Percentiles rank a stretch among this genome's conserved stretches.
These are phyloP conservation scores for Todiramphus saurophagus DNA, from an alignment of 2,113 vertebrate genomes.

Conservation along the genomic window DNA sequence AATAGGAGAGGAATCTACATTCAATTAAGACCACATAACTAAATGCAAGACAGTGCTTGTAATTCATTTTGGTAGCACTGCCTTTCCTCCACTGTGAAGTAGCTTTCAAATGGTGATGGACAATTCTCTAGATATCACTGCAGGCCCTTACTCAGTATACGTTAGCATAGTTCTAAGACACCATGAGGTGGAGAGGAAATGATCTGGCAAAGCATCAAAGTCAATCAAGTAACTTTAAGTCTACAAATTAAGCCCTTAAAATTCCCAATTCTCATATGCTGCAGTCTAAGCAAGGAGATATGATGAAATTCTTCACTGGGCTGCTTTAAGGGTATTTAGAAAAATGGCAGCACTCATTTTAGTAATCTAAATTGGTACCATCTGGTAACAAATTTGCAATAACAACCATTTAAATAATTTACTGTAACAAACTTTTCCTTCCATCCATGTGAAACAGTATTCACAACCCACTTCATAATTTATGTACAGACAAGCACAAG, in stretches of 20 bases:
- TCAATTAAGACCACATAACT: conserved; percentile 15
- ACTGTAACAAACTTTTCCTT: conserved; percentile 57
- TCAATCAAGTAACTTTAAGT: conserved; percentile 56
- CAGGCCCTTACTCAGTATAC: neutral
- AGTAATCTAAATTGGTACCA: conserved; percentile 23
- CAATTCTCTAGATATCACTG: conserved; percentile 25
- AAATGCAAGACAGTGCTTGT: neutral
- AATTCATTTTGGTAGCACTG: conserved; percentile 13
- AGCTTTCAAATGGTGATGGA: neutral
- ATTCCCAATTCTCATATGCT: conserved; percentile 44
- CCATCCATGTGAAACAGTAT: conserved; percentile 68
- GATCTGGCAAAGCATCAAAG: conserved; percentile 73
- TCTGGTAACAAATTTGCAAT: conserved; percentile 36
- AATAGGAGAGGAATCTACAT: conserved; percentile 8
- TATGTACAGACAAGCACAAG: conserved; percentile 77
- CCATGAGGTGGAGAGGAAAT: conserved; percentile 58
- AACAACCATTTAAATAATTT: conserved; percentile 56
- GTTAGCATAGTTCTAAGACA: conserved; percentile 52
- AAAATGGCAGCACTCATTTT: conserved; percentile 43
- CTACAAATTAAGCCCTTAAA: conserved; percentile 74
- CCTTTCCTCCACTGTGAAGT: conserved; percentile 19
- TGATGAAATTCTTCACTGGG: conserved; percentile 38
- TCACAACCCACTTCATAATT: conserved; percentile 69
- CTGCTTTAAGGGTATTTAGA: conserved; percentile 38
- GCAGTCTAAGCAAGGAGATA: conserved; percentile 38